Evolutionary conservation across 2,113 vertebrate species (phyloP).

Genomic region (Chaetodon trifascialis): DNA sequence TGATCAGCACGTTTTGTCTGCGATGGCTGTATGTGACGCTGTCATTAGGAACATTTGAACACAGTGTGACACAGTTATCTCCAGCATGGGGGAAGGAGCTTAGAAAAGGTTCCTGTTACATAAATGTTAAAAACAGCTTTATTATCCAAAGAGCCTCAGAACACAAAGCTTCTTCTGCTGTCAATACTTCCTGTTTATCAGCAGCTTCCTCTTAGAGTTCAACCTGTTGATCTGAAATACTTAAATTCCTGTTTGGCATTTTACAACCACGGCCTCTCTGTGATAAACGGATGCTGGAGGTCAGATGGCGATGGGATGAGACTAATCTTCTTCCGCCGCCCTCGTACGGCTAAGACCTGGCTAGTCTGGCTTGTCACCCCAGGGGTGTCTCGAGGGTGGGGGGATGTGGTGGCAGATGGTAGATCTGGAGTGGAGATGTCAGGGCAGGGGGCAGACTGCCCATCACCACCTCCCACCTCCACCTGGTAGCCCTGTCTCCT

Average conservation of each 20-base stretch:
- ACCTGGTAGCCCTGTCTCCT: slow-evolving; percentile 80
- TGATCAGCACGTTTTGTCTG: background rate
- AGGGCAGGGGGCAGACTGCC: slow-evolving; percentile 70
- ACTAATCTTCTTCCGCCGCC: slow-evolving; percentile 54
- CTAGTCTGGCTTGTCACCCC: slow-evolving; percentile 69
- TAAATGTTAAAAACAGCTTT: slow-evolving; percentile 13
- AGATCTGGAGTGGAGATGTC: slow-evolving; percentile 72
- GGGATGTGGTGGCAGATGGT: slow-evolving; percentile 83
- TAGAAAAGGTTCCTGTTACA: background rate
- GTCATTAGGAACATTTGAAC: background rate
- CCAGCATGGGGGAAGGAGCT: background rate
- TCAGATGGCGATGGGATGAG: slow-evolving; percentile 43
- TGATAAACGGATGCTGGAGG: slow-evolving; percentile 19
- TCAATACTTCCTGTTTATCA: slow-evolving; percentile 51
- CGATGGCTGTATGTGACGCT: background rate
- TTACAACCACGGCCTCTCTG: background rate
- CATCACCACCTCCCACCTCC: slow-evolving; percentile 76
- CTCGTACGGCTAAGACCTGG: slow-evolving; percentile 63
- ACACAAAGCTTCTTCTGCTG: slow-evolving; percentile 7
- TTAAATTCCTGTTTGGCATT: slow-evolving; percentile 32
- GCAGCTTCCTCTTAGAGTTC: slow-evolving; percentile 27
- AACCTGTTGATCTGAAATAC: slow-evolving; percentile 27
- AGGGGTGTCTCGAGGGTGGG: slow-evolving; percentile 27
- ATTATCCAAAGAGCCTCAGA: background rate
- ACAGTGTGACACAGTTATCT: background rate